Conservation (phyloP, 1,140 invertebrate species). For the Lepidostoma basale region DNA sequence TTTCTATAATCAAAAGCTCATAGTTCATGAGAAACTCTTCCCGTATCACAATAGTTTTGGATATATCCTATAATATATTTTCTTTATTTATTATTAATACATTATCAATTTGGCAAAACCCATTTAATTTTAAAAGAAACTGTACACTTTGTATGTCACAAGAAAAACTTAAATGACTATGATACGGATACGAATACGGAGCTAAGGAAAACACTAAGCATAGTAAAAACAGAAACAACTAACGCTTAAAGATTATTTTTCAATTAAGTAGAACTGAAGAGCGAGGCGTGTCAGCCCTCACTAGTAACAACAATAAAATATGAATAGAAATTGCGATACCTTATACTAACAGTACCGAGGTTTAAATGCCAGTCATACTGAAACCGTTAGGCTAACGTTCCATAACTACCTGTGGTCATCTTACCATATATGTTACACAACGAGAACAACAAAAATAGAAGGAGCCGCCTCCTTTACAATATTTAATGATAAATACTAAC, state of each 20-base stretch:
- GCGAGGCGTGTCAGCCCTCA: neutral
- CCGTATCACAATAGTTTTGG: constrained; percentile 27
- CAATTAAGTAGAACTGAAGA: constrained; percentile 25
- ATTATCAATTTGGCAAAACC: constrained; percentile 12
- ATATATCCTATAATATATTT: constrained; percentile 15
- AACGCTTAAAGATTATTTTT: constrained; percentile 12
- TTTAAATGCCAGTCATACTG: constrained; percentile 36
- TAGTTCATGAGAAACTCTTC: constrained; percentile 11
- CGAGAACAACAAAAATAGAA: too few relatives aligned
- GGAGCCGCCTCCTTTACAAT: too few relatives aligned
- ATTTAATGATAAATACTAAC: constrained; percentile 20
- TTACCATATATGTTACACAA: neutral
- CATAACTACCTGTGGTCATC: neutral
- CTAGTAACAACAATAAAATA: constrained; percentile 14
- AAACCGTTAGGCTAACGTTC: constrained; percentile 2
- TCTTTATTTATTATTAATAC: neutral
- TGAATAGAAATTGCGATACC: neutral
- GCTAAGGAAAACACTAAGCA: constrained; percentile 15
- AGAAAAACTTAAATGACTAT: too few relatives aligned
- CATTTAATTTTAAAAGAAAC: neutral
- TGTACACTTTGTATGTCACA: too few relatives aligned
- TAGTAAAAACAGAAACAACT: constrained; percentile 5
- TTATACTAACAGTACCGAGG: constrained; percentile 24
- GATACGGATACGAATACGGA: too few relatives aligned
- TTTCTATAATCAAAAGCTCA: constrained; percentile 3